Evolutionary conservation across 2,113 vertebrate species (phyloP), one percentile per base, ranked within the genome.

Genomic region (Ammospiza nelsoni): DNA sequence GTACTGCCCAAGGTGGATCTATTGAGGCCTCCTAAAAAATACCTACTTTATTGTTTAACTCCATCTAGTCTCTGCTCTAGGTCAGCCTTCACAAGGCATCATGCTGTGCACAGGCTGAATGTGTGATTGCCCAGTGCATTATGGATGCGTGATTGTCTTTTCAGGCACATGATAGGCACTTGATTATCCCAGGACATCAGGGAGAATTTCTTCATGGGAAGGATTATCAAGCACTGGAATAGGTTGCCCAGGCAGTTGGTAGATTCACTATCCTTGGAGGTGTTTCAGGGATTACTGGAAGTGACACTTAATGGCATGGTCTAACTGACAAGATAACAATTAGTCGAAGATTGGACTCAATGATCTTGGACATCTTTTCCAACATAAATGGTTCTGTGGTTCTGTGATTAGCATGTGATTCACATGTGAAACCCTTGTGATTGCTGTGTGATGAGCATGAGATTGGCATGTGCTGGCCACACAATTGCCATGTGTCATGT

Each of bases 111-210:
- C 4, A 6, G 39, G 28, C 16, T 28, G 21, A 35, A 31, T 22
- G 5, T 54, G 28, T 6, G 16, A 52, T 46, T 46, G 12, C 28
- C 4, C 14, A 59, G 28, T 12, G 16, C 4, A 6, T 25, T 37
- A 51, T 0, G 0, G 44, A 51, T 1, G 0, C 0, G 0, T 23
- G 44, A 39, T 19, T 73, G 18, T 66, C 0, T 0, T 61, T 15
- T 68, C 20, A 68, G 61, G 9, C 20, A 39, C 0, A 1, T 19
- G 44, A 44, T 14, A 52, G 28, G 9, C 11, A 24, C 6, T 11
- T 61, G 46, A 43, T 54, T 75, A 20, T 67, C 28, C 24, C 16
- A 52, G 46, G 6, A 67, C 7, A 39, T 39, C 28, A 39, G 52
- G 16, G 11, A 67, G 28, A 67, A 61, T 61, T 67, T 82, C 39